These are phyloP conservation scores for Aethes cnicana DNA, from an alignment of 2,888 invertebrate genomes.

Conservation along the genomic window DNA sequence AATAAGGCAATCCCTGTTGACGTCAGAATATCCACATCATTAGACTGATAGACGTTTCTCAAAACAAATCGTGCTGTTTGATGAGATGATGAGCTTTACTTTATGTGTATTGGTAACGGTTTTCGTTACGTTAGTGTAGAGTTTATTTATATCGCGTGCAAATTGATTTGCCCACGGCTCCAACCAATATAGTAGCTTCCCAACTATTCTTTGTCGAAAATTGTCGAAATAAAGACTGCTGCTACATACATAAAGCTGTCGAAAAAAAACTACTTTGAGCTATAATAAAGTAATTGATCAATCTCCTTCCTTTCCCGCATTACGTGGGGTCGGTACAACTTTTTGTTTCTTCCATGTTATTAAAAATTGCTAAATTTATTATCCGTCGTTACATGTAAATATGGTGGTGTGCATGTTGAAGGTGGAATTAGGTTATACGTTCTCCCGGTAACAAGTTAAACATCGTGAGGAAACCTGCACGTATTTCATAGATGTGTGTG, in stretches of 20 bases:
- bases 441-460: too few relatives aligned
- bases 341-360: too few relatives aligned
- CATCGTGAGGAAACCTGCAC: too few relatives aligned
- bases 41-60: not conserved
- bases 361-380: too few relatives aligned
- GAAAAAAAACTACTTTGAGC: too few relatives aligned
- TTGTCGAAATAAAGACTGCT: conserved; percentile 7
- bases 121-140: not conserved
- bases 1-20: not conserved
- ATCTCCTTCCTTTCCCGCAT: too few relatives aligned
- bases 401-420: too few relatives aligned
- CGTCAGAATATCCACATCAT: conserved; percentile 2
- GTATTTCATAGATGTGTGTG: too few relatives aligned
- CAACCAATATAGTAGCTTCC: not conserved
- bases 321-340: too few relatives aligned
- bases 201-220: not conserved
- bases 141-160: conserved; percentile 5
- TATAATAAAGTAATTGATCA: too few relatives aligned
- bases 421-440: too few relatives aligned
- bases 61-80: conserved; percentile 5
- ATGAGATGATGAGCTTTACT: not conserved
- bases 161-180: conserved; percentile 11
- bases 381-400: too few relatives aligned
- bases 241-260: not conserved
- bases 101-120: not conserved